Base-by-base conservation (phyloP, 2,888 invertebrate genomes). In the Sarcophaga rosellei region DNA sequence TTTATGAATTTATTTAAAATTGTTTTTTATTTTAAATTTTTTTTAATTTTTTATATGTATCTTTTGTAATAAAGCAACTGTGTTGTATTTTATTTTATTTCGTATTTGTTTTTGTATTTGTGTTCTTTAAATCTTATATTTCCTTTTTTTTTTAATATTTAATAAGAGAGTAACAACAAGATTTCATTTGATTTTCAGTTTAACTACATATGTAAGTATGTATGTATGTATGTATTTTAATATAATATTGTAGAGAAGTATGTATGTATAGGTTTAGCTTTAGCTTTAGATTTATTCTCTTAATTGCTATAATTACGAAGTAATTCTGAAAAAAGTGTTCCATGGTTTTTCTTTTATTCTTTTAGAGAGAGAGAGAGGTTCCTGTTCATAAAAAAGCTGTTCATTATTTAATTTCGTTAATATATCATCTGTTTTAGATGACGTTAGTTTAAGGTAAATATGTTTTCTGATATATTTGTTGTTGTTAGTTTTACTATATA, bases 11-110 rank as follows among this genome's bases (percentile, higher is more conserved):
- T n/a, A 53, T 53, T 72, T 82, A 10, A 47, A 45, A 5, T 63
- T 57, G 44, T 44, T 23, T n/a, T 65, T 23, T 4, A 57, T 17
- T 17, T 17, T 17, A 3, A 15, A 15, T 15, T 53, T 53, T 53
- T 12, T 53, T 23, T n/a, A n/a, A n/a, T n/a, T n/a, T n/a, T n/a
- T n/a, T n/a, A n/a, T n/a, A n/a, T n/a, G 20, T 62, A 15, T 59
- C 59, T 10, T 77, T 79, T 57, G 53, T 82, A 74, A 61, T 73
- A 77, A 86, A 86, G 86, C 83, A 84, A 81, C 84, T 81, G 81
- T 78, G 77, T 44, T 77, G 35, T 35, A 35, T 35, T n/a, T n/a
- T n/a, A n/a, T n/a, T n/a, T n/a, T n/a, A n/a, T n/a, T n/a, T 35
- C 10, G 8, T 35, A 35, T 35, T 35, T 35, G 0, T 35, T 35